Conservation (phyloP, 2,888 invertebrate species). For the Amorpha juglandis region DNA sequence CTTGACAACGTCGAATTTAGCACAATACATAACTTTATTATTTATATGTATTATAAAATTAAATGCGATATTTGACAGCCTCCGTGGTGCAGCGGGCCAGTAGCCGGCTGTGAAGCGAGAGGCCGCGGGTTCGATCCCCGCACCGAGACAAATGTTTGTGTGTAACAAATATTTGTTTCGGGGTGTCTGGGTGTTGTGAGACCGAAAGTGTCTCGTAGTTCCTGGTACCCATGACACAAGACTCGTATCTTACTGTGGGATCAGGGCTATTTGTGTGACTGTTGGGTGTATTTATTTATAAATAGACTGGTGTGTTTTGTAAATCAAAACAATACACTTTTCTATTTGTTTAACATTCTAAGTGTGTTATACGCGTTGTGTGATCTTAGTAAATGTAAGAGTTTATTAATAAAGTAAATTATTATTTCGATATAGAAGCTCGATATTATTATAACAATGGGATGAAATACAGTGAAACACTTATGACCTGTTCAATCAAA, state of each 20-base stretch:
- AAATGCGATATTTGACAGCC: no score
- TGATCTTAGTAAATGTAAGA: background rate
- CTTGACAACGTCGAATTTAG: slow-evolving; percentile 21
- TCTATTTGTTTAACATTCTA: slow-evolving; percentile 1
- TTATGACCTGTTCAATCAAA: background rate
- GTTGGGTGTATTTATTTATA: no score
- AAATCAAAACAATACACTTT: background rate
- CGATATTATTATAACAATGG: background rate
- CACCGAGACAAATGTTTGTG: no score
- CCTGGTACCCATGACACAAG: no score
- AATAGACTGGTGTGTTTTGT: slow-evolving; percentile 14
- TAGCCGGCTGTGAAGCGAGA: no score
- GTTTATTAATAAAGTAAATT: background rate
- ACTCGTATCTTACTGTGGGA: no score
- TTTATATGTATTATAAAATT: slow-evolving; percentile 8
- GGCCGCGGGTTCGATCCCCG: no score
- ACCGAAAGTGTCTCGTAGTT: no score
- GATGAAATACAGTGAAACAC: background rate
- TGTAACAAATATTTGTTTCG: no score
- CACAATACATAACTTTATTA: slow-evolving; percentile 24
- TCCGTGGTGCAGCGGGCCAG: no score
- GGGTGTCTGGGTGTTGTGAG: no score
- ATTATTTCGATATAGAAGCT: background rate
- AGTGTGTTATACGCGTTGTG: slow-evolving; percentile 2
- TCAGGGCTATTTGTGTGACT: no score